Conservation (phyloP, 2,888 invertebrate genomes). For the Zonitis immaculata region DNA sequence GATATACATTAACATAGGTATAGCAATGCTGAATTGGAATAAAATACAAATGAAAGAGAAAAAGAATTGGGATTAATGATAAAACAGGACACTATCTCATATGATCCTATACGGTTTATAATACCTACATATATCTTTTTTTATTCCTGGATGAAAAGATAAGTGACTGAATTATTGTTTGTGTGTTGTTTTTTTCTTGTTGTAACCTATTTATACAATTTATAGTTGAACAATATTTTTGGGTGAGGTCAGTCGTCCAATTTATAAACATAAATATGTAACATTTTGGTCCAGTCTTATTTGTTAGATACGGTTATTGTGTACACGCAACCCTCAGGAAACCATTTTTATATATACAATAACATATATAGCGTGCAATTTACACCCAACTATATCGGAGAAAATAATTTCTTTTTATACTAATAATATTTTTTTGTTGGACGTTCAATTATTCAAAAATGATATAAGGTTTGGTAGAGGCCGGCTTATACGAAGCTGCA, state of each 20-base stretch:
- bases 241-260: background rate
- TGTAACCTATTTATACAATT: background rate
- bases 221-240: background rate
- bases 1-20: too few relatives aligned
- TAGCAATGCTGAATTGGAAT: slow-evolving; percentile 16
- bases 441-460: background rate
- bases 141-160: background rate
- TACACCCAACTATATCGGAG: background rate
- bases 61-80: background rate
- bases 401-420: background rate
- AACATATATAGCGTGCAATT: background rate
- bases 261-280: background rate
- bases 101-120: background rate
- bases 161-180: background rate
- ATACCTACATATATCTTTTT: background rate
- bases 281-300: background rate
- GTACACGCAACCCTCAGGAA: slow-evolving; percentile 9
- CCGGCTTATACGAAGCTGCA: too few relatives aligned
- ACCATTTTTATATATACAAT: slow-evolving; percentile 5
- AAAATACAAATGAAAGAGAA: background rate
- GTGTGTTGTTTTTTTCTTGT: too few relatives aligned
- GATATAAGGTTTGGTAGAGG: too few relatives aligned
- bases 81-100: background rate
- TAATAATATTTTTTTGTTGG: background rate
- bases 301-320: background rate